Evolutionary conservation across 2,797 vertebrate species (phyloP).

Genomic region (Pelobates cultripes): DNA sequence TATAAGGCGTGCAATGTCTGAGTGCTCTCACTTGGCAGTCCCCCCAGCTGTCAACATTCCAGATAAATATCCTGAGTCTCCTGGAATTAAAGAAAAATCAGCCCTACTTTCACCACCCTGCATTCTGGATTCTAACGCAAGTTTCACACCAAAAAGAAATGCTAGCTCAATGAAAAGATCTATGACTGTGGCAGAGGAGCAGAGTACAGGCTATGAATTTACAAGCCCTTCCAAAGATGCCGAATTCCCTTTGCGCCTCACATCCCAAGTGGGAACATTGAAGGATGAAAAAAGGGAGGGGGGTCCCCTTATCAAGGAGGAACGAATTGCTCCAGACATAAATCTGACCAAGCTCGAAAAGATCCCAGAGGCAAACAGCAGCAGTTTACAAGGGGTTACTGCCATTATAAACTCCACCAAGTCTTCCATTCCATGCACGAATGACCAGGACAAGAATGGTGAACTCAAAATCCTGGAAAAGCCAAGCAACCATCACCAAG

Average conservation of each 20-base stretch:
- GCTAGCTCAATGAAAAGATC: conserved; percentile 79
- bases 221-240: neutral
- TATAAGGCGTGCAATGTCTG: conserved; percentile 92
- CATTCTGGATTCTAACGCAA: conserved; percentile 57
- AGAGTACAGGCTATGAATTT: conserved; percentile 63
- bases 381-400: too few species aligned
- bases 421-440: neutral
- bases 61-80: conserved; percentile 85
- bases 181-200: conserved; percentile 84
- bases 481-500: too few species aligned
- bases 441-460: neutral
- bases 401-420: too few species aligned
- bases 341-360: conserved; percentile 72
- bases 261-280: neutral
- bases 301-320: conserved; percentile 50
- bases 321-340: conserved; percentile 56
- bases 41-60: conserved; percentile 83
- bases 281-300: conserved; percentile 50
- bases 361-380: conserved; percentile 65
- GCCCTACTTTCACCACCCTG: conserved; percentile 64
- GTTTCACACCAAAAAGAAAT: conserved; percentile 57
- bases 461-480: too few species aligned
- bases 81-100: conserved; percentile 60
- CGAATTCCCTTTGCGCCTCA: conserved; percentile 12
- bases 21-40: conserved; percentile 90